Base-by-base conservation (phyloP, 2,113 vertebrate species). In the Penelope pileata region DNA sequence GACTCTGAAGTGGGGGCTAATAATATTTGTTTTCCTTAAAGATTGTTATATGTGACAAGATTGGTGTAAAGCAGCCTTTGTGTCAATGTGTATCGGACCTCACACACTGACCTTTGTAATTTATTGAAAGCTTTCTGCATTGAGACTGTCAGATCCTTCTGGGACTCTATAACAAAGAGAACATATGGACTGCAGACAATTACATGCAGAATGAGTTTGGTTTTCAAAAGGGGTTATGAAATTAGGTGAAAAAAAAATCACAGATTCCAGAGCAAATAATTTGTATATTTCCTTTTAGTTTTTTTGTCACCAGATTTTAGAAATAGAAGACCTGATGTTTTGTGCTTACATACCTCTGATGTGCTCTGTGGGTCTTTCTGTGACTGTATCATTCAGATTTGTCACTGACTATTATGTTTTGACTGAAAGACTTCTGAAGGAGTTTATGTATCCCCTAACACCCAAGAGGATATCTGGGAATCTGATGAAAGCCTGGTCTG, bases 361-460 rank as follows among this genome's bases (percentile, higher is more conserved):
- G 10, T 9, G 15, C 15, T 70, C 29, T 29, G 8, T 0, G 3
- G 24, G 2, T 5, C 21, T 75, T 32, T 42, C 6, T 87, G 23
- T 76, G 23, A 48, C 9, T 63, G 27, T 24, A 4, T 10, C 2
- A 2, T 34, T 27, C 38, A 18, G 8, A 60, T 79, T 84, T 95
- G n/a, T 38, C n/a, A 63, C 13, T 27, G 16, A 22, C 15, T 59
- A 53, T 67, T 81, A 59, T 21, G 12, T 81, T 93, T 95, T 93
- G 17, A 59, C 38, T 86, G 68, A 95, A 83, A 94, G 73, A 64
- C 86, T 90, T 90, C 47, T 93, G 76, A 94, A 93, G 76, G 74
- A 92, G n/a, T 30, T 16, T 68, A 1, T 53, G 17, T 21, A 76
- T 82, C 18, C 62, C 29, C 13, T 84, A 77, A 69, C 36, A 84